Conservation (phyloP, 53 echinoderm and acorn worm genomes). For the Hippasteria phrygiana region DNA sequence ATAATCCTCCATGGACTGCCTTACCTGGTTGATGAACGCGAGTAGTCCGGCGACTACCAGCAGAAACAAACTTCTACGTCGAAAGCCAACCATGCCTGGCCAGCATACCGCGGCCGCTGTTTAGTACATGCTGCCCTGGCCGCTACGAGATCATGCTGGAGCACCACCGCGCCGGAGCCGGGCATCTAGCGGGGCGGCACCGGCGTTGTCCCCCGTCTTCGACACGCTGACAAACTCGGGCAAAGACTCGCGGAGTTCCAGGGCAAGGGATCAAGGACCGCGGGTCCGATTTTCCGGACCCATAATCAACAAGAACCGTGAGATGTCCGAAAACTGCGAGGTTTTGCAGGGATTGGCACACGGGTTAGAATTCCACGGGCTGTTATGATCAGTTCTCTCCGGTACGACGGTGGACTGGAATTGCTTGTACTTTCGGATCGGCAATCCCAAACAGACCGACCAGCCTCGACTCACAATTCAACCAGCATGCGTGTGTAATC, state of each 20-base stretch:
- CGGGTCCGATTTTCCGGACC: not conserved
- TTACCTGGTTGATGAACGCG: conserved; percentile 42
- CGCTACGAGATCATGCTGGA: conserved; percentile 26
- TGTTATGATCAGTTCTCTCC: too few species aligned
- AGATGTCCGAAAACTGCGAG: too few species aligned
- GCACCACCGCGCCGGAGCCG: conserved; percentile 24
- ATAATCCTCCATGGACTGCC: too few species aligned
- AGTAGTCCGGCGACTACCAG: conserved; percentile 65
- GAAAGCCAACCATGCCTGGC: conserved; percentile 66
- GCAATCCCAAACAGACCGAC: too few species aligned
- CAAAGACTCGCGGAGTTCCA: not conserved
- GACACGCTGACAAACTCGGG: conserved; percentile 8
- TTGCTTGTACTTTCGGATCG: too few species aligned
- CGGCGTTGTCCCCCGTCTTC: not conserved
- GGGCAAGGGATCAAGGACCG: conserved; percentile 10
- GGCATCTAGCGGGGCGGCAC: conserved; percentile 43
- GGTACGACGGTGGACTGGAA: too few species aligned
- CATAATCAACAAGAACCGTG: too few species aligned
- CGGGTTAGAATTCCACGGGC: too few species aligned
- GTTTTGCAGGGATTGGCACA: too few species aligned
- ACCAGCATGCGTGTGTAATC: too few species aligned
- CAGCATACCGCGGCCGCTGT: conserved; percentile 53
- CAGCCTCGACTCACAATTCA: too few species aligned
- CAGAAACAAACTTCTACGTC: conserved; percentile 40
- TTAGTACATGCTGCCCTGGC: conserved; percentile 21